Conservation (phyloP, 2,113 vertebrate species). For the Globicephala melas region DNA sequence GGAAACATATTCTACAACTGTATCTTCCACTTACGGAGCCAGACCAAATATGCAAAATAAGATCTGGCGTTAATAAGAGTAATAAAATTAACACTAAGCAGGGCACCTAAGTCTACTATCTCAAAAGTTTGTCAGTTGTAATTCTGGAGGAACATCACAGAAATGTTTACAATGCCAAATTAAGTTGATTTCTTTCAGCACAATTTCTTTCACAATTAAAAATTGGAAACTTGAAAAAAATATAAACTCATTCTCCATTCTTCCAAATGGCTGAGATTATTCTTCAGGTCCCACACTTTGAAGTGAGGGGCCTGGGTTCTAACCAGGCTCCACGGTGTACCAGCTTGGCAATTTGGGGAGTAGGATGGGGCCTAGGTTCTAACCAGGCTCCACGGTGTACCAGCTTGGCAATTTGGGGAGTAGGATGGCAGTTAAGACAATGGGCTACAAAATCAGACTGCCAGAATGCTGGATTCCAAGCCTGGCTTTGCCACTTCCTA, state of each 20-base stretch:
- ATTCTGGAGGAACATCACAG: neutral
- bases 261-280: neutral
- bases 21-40: neutral
- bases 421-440: neutral
- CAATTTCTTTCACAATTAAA: neutral
- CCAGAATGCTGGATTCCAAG: neutral
- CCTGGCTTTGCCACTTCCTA: neutral
- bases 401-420: neutral
- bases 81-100: slow-evolving; percentile 2
- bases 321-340: neutral
- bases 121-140: neutral
- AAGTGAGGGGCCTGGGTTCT: neutral
- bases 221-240: neutral
- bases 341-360: neutral
- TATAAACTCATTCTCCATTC: neutral
- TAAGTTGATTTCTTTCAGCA: neutral
- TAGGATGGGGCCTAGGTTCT: neutral
- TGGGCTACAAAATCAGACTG: neutral
- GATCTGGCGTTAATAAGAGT: neutral
- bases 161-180: slow-evolving; percentile 8
- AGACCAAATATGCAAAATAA: slow-evolving; percentile 26
- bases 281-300: neutral
- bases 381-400: no score
- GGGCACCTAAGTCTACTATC: neutral
- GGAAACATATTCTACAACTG: neutral